Evolutionary conservation across 2,888 invertebrate species (phyloP), one percentile per base, ranked within the genome.

Genomic region (Drosophila seclusa): DNA sequence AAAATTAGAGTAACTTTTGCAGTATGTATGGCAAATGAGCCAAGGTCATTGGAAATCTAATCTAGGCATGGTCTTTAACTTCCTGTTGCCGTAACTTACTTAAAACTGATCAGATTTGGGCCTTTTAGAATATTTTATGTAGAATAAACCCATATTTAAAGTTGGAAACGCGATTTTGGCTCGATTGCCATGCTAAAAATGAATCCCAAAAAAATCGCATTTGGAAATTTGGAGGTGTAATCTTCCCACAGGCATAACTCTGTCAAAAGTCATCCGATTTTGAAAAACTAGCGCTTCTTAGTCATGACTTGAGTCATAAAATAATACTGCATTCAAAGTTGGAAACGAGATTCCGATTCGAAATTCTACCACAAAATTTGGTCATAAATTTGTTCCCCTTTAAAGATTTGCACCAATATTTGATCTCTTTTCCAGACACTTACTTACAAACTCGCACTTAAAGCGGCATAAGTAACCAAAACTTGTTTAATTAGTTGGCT

Each of bases 401-500:
- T 49, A 45, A 48, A 16, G 16, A n/a, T n/a, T 11, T 32, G 32
- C 32, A 32, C 10, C 32, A 32, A 32, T 0, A 45, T 57, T 73
- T 48, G 0, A 48, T 36, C 21, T n/a, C 36, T 34, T 31, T 40
- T 13, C 34, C 4, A 16, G 4, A 13, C 74, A 74, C 31, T 60
- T 62, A 32, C 32, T 13, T 18, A 8, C 7, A 31, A 24, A 21
- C n/a, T 49, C 52, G 73, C 55, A 49, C 62, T 36, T 32, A 31
- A 31, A 16, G n/a, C 36, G 7, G 24, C 6, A 1, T 13, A 32
- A 32, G 32, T 27, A 24, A 11, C 11, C 10, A 49, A 62, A 60
- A n/a, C 59, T 42, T 42, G 21, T 32, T 50, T 67, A 66, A 76
- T 67, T 64, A 76, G 77, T 77, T 63, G 60, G 45, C 57, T 54